Conservation (phyloP, 2,113 vertebrate species). For the Abramis brama region DNA sequence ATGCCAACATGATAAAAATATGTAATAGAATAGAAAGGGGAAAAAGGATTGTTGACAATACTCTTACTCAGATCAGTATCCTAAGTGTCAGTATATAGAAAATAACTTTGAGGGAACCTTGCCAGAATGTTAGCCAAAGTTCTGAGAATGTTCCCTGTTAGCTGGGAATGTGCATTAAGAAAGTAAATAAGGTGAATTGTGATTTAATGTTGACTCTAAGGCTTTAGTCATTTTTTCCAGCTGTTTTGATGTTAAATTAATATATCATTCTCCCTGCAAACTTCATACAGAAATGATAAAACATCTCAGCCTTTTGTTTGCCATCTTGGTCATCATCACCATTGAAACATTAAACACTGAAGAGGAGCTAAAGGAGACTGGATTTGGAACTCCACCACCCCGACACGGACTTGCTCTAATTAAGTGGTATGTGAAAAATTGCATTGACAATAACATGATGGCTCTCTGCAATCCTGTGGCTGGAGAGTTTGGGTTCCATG, state of each 20-base stretch:
- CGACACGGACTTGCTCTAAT: constrained; percentile 69
- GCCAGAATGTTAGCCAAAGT: too few relatives aligned
- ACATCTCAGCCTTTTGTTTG: constrained; percentile 12
- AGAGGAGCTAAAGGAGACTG: constrained; percentile 63
- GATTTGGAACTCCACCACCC: constrained; percentile 69
- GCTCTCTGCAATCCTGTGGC: constrained; percentile 63
- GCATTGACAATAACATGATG: constrained; percentile 73
- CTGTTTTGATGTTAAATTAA: not conserved
- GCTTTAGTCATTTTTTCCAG: not conserved
- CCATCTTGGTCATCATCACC: not conserved
- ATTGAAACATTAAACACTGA: constrained; percentile 60
- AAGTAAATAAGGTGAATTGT: not conserved
- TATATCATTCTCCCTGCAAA: constrained; percentile 3
- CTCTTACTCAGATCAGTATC: too few relatives aligned
- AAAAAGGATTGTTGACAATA: not conserved
- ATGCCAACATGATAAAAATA: not conserved
- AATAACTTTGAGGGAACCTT: too few relatives aligned
- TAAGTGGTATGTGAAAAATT: constrained; percentile 67
- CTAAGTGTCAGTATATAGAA: too few relatives aligned
- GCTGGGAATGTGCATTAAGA: not conserved
- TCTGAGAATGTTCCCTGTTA: too few relatives aligned
- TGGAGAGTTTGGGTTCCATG: constrained; percentile 69
- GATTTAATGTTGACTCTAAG: not conserved
- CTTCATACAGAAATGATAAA: not conserved
- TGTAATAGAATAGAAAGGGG: not conserved